Base-by-base conservation (phyloP, 2,888 invertebrate genomes). In the Anarsia innoxiella region DNA sequence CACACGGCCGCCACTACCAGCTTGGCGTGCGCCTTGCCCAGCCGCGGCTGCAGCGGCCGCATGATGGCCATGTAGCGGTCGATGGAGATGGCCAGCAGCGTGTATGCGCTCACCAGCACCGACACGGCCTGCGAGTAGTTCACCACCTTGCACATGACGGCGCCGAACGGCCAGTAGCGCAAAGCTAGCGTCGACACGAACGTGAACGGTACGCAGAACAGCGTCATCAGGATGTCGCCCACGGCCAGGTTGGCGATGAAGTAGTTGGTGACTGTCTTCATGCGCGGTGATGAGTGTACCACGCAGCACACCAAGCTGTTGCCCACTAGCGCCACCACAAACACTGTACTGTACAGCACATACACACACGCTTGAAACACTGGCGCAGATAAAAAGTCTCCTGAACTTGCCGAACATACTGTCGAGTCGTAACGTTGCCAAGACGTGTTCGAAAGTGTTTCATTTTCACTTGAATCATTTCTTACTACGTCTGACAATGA, bases 221-320 rank as follows among this genome's bases (percentile, higher is more conserved):
- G 62, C 0, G 95, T 93, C 91, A 97, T 95, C 39, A 96, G 77
- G 42, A 97, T 91, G 66, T 97, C 97, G 26, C 96, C 94, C 25
- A 95, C 86, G 0, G 96, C 95, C 47, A 97, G 82, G 70, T 94
- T 94, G 62, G 93, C 92, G 60, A 97, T 94, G 70, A 96, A 96
- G 72, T 90, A 94, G 72, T 97, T 97, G 27, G 96, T 96, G 2
- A 96, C 95, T 0, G 95, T 96, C 55, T 93, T 89, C 95, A 96
- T 96, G 25, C 93, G 88, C 0, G 93, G 92, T 9, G 92, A 92
- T 2, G 91, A 89, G 47, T 92, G 86, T 1, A 97, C 95, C 13
- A 96, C 93, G 68, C 93, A 95, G 68, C 95, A 95, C 12, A 97
- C 95, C 31, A 92, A 86, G 34, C 91, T 90, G 59, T 93, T 93